A percentile compares a stretch with the other conserved stretches of the same genome.
phyloP scores from a whole-genome alignment of 2,888 invertebrate genomes.

The Anthrax anthrax region DNA sequence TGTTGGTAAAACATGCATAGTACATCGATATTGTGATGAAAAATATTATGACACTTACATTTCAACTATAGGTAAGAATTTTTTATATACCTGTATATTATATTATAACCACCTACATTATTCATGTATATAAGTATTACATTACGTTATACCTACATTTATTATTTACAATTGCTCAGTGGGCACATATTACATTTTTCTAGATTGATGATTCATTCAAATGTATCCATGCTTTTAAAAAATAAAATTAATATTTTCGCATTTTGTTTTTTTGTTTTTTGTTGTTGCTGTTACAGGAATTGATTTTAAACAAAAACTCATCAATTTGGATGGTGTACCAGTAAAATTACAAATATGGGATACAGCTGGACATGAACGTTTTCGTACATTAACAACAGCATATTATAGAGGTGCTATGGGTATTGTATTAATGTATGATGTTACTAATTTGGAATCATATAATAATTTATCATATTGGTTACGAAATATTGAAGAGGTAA shows the following conservation, averaged over 20 bases:
- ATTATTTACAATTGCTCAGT: too few species aligned
- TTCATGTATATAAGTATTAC: neutral
- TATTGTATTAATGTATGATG: constrained; percentile 79
- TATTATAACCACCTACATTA: too few species aligned
- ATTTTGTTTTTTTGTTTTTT: too few species aligned
- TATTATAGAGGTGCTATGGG: constrained; percentile 87
- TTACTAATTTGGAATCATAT: constrained; percentile 79
- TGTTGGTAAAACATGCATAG: constrained; percentile 81
- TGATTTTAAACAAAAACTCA: constrained; percentile 81
- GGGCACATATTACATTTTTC: too few species aligned
- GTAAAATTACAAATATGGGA: constrained; percentile 65
- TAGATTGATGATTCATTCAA: too few species aligned
- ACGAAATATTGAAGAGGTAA: constrained; percentile 76
- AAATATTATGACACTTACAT: constrained; percentile 82
- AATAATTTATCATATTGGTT: constrained; percentile 83
- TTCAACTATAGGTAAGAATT: constrained; percentile 77
- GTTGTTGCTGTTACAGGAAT: too few species aligned
- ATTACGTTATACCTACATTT: neutral
- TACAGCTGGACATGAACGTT: constrained; percentile 52
- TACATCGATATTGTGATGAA: constrained; percentile 80
- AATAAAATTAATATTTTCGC: too few species aligned
- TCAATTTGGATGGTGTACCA: constrained; percentile 71
- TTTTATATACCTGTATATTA: too few species aligned
- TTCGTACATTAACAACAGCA: constrained; percentile 68
- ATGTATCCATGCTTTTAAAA: too few species aligned